These are phyloP conservation scores for Melitaea athalia DNA, from an alignment of 2,888 invertebrate genomes.

Conservation along the genomic window DNA sequence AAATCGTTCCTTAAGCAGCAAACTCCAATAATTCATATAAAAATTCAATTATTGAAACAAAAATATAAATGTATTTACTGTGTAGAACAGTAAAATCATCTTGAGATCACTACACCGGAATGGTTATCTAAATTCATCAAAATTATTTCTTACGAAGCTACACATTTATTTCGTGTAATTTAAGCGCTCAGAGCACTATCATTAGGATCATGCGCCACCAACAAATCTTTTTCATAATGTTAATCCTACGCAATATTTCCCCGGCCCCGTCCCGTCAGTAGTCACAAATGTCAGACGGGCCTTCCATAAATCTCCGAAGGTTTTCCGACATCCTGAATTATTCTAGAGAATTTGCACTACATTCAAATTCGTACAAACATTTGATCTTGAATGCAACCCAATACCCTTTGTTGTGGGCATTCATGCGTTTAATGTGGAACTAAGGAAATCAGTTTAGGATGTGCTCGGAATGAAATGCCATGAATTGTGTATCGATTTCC, in stretches of 20 bases:
- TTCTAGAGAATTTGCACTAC: conserved; percentile 24
- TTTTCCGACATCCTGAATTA: conserved; percentile 9
- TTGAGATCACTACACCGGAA: no score
- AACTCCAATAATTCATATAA: no score
- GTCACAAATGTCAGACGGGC: conserved; percentile 6
- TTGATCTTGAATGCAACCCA: conserved; percentile 33
- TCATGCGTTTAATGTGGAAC: conserved; percentile 31
- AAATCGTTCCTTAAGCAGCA: no score
- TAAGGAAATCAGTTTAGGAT: conserved; percentile 25
- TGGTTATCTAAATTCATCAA: no score
- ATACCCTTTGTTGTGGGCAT: conserved; percentile 33
- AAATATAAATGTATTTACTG: no score
- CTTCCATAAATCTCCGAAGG: conserved; percentile 10
- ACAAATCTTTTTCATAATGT: conserved; percentile 19
- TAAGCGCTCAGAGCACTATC: no score
- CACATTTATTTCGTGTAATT: no score
- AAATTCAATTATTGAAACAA: no score
- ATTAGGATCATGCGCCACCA: not conserved
- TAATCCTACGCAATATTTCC: conserved; percentile 1
- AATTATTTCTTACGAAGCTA: no score
- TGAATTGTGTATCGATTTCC: conserved; percentile 20
- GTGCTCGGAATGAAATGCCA: conserved; percentile 22
- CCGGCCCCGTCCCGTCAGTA: not conserved
- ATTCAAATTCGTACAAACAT: conserved; percentile 34
- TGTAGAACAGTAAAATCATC: no score